Percentiles rank a stretch among this genome's conserved stretches.
Evolutionary conservation across 37 sponge, comb jelly and placozoan genomes (phyloP).

Genomic region (Petrosia ficiformis): DNA sequence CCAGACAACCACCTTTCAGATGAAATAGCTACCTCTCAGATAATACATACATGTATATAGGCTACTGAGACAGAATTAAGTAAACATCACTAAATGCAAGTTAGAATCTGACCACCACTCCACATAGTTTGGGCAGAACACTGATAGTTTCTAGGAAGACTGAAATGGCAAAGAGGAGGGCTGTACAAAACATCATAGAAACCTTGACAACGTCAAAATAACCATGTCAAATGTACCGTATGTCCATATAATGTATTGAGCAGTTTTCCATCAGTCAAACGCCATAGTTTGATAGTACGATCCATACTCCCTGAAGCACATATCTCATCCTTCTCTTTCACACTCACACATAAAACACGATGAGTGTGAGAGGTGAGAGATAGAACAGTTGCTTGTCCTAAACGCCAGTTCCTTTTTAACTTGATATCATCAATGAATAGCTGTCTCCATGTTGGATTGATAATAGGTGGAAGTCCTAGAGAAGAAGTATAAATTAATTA

Average conservation of each 20-base stretch:
- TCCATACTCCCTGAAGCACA: slow-evolving; percentile 66
- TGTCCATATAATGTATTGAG: slow-evolving; percentile 50
- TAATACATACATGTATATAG: too few relatives aligned
- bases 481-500: neutral
- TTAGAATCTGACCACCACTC: too few relatives aligned
- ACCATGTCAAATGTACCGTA: slow-evolving; percentile 28
- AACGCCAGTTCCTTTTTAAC: slow-evolving; percentile 66
- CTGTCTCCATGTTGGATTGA: slow-evolving; percentile 33
- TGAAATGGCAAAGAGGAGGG: too few relatives aligned
- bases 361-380: slow-evolving; percentile 35
- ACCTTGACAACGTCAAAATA: too few relatives aligned
- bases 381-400: slow-evolving; percentile 18
- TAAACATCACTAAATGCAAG: too few relatives aligned
- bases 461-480: slow-evolving; percentile 44
- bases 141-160: too few relatives aligned
- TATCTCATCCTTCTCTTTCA: slow-evolving; percentile 24
- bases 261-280: slow-evolving; percentile 30
- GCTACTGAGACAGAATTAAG: too few relatives aligned
- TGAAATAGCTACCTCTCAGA: too few relatives aligned
- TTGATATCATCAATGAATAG: slow-evolving; percentile 48
- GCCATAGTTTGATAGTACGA: slow-evolving; percentile 67
- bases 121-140: too few relatives aligned
- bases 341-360: slow-evolving; percentile 52
- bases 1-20: too few relatives aligned
- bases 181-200: too few relatives aligned